Base-by-base conservation (phyloP, 2,888 invertebrate species). In the Halictus quadricinctus region DNA sequence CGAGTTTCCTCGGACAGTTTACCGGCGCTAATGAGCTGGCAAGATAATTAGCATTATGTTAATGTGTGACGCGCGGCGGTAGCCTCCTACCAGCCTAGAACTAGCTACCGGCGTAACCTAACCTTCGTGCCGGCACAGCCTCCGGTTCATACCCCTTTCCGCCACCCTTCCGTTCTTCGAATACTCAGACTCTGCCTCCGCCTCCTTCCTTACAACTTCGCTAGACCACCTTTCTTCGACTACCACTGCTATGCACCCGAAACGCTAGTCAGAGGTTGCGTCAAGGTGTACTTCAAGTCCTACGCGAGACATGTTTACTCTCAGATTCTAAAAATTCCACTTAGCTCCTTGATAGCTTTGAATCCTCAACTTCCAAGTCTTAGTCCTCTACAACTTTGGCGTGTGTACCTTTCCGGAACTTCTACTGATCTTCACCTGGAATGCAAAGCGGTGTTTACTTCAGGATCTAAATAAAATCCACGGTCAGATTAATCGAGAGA, bases 11-110 rank as follows among this genome's bases (percentile, higher is more conserved):
- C 92, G 94, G 94, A 94, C 94, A 94, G 94, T 94, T 94, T 94
- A 92, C 93, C 91, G 90, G 92, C 93, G 93, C 93, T 94, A 94
- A 94, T 94, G 94, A 94, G 94, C 94, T 93, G 92, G 94, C 93
- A 93, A 93, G 94, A 94, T 94, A 94, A 94, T 94, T 94, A 94
- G 93, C 93, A 94, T 94, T 94, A 94, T 94, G 94, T 94, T 94
- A 94, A 94, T 94, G 93, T 91, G 93, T 92, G 93, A 94, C 92
- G 93, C 90, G 90, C 74, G 81, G 81, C 72, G 82, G 80, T 66
- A 79, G 84, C 87, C 78, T 84, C 88, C 80, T 80, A 81, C 89
- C 89, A 88, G 21, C 72, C 76, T 73, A 74, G 80, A 78, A 74
- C 85, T 84, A 84, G 80, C 84, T 80, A 90, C 92, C 88, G 90